Evolutionary conservation across 2,113 vertebrate species (phyloP).

Genomic region (Scophthalmus maximus): DNA sequence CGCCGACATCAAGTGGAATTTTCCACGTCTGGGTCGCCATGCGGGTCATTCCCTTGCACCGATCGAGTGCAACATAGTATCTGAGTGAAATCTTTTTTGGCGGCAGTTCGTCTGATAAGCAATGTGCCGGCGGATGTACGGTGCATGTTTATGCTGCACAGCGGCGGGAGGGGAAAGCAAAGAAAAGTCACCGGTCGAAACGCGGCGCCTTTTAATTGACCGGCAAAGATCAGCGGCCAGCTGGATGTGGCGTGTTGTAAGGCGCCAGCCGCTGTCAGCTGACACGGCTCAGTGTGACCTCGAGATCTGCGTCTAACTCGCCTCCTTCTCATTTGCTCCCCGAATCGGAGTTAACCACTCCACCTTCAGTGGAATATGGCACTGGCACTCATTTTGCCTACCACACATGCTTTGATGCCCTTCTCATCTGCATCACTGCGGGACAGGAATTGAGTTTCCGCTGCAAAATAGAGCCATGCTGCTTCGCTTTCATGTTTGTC

Average conservation of each 20-base stretch:
- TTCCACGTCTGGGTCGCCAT: slow-evolving; percentile 24
- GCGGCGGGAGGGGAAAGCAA: neutral
- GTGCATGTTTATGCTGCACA: neutral
- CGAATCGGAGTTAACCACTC: slow-evolving; percentile 33
- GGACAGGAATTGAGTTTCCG: slow-evolving; percentile 68
- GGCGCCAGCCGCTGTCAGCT: slow-evolving; percentile 5
- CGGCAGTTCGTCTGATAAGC: slow-evolving; percentile 28
- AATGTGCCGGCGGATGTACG: slow-evolving; percentile 1
- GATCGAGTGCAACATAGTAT: slow-evolving; percentile 29
- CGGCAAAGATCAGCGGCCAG: slow-evolving; percentile 4
- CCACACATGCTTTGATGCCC: slow-evolving; percentile 54
- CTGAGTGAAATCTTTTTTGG: slow-evolving; percentile 35
- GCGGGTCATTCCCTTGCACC: neutral
- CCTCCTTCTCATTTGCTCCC: slow-evolving; percentile 2
- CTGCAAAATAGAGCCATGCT: slow-evolving; percentile 57
- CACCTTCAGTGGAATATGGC: slow-evolving; percentile 31
- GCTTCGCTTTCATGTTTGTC: slow-evolving; percentile 64
- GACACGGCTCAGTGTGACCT: slow-evolving; percentile 6
- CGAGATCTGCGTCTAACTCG: neutral
- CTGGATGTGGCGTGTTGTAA: neutral
- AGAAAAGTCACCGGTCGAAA: slow-evolving; percentile 15
- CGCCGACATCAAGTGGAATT: slow-evolving; percentile 34
- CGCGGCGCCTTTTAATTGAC: slow-evolving; percentile 12
- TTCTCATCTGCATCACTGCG: slow-evolving; percentile 55
- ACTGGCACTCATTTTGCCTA: slow-evolving; percentile 47